These are phyloP conservation scores for Larimichthys crocea DNA, from an alignment of 2,113 vertebrate species.

Conservation along the genomic window DNA sequence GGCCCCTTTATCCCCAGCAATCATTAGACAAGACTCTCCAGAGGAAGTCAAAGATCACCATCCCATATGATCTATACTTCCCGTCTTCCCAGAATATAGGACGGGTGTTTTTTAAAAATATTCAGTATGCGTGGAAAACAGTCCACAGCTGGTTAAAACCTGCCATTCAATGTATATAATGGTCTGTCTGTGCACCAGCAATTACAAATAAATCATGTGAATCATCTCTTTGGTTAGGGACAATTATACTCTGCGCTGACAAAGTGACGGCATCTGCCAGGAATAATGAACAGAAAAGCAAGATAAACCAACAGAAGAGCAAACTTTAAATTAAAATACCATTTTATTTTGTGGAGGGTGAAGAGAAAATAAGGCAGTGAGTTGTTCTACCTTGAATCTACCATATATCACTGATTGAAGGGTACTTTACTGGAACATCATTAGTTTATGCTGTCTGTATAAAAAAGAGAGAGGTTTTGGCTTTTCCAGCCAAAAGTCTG, in stretches of 20 bases:
- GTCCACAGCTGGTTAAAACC: slow-evolving; percentile 58
- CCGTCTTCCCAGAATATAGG: slow-evolving; percentile 54
- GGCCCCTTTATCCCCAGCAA: slow-evolving; percentile 68
- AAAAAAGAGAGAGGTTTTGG: not conserved
- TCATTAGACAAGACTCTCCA: slow-evolving; percentile 69
- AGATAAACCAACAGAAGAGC: slow-evolving; percentile 12
- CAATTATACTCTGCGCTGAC: slow-evolving; percentile 42
- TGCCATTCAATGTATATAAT: slow-evolving; percentile 52
- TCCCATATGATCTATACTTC: slow-evolving; percentile 71
- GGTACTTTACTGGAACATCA: not conserved
- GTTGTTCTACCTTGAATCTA: not conserved
- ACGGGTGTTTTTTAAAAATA: slow-evolving; percentile 45
- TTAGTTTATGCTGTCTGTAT: slow-evolving; percentile 3
- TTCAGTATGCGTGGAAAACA: slow-evolving; percentile 37
- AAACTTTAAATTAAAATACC: slow-evolving; percentile 18
- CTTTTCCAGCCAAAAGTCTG: not conserved
- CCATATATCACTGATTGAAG: not conserved
- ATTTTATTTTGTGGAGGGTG: not conserved
- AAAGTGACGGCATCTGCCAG: slow-evolving; percentile 41
- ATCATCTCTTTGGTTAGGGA: slow-evolving; percentile 53
- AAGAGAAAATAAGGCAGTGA: not conserved
- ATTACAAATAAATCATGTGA: slow-evolving; percentile 63
- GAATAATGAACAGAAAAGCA: slow-evolving; percentile 33
- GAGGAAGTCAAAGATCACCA: slow-evolving; percentile 73
- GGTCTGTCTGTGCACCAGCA: slow-evolving; percentile 50